phyloP scores from a whole-genome alignment of 2,888 invertebrate genomes.

The Callosobruchus maculatus region DNA sequence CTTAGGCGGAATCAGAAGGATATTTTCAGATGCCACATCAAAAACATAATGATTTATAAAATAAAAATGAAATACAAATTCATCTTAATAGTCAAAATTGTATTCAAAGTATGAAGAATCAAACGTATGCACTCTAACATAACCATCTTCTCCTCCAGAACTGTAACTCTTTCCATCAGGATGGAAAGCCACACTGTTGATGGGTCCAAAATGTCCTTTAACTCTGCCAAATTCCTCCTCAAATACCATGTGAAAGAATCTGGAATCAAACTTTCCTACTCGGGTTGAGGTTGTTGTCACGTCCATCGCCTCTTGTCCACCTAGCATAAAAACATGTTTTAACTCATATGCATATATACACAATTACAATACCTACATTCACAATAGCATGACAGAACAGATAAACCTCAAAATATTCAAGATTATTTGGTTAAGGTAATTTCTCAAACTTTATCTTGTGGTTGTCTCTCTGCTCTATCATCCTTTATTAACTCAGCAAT shows the following conservation, averaged over 20 bases:
- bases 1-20: too few relatives aligned
- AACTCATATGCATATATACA: too few relatives aligned
- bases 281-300: constrained; percentile 93
- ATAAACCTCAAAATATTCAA: too few relatives aligned
- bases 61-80: not conserved
- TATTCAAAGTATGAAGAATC: constrained; percentile 96
- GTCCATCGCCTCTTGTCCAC: constrained; percentile 99
- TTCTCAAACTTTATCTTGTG: too few relatives aligned
- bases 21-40: too few relatives aligned
- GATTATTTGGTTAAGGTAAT: too few relatives aligned
- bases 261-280: constrained; percentile 94
- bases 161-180: constrained; percentile 96
- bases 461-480: too few relatives aligned
- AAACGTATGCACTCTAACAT: constrained; percentile 91
- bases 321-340: not conserved
- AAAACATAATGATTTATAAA: not conserved
- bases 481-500: too few relatives aligned
- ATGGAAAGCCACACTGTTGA: constrained; percentile 97
- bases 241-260: constrained; percentile 90
- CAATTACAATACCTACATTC: too few relatives aligned
- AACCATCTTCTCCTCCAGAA: constrained; percentile 98
- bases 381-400: too few relatives aligned
- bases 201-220: constrained; percentile 99
- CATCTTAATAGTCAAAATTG: constrained; percentile 74
- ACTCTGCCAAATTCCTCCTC: constrained; percentile 96